Evolutionary conservation across 92 coral and sea anemone genomes (phyloP), one percentile per base, ranked within the genome.

Genomic region (Umimayanthus kanabou): DNA sequence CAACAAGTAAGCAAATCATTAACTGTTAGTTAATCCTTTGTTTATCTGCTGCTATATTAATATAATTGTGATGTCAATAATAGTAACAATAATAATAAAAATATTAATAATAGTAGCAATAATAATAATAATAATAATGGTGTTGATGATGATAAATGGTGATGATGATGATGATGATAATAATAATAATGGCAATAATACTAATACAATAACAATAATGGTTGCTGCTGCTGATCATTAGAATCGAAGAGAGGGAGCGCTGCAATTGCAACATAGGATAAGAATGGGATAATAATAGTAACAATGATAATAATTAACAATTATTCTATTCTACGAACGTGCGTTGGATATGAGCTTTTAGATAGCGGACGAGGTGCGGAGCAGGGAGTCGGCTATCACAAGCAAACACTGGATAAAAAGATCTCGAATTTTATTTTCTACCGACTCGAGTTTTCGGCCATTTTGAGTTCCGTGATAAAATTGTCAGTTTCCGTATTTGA

Each of bases 1-100:
- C 57, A 88, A 88, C 78, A 91, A 79, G 98, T 94, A 87, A 91
- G 92, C 78, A 8, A 13, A 74, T 14, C 78, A 20, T 9, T 76
- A 39, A 4, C 4, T 73, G 73, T 72, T 69, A 70, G 20, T 65
- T 79, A n/a, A 29, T 22, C 10, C 53, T 9, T 53, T 13, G 58
- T 13, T 53, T 53, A 18, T 53, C 58, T 53, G 58, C 58, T 53
- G 58, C 11, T 53, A 11, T 53, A 53, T 53, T 53, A 13, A 53
- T 53, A 53, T 53, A 14, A 1, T 47, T 47, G 11, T 47, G 45
- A 43, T 55, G 6, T 80, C 2, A 33, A 33, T 33, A 7, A 5
- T 29, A 29, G 3, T 67, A 5, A 25, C n/a, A 37, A 10, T 47
- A 76, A 28, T 76, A 3, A 3, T 76, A 47, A 15, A 23, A 28